A percentile compares a stretch with the other conserved stretches of the same genome.
These are phyloP conservation scores for Acrossocheilus wenchowensis DNA, from an alignment of 2,797 vertebrate genomes.

Conservation along the genomic window DNA sequence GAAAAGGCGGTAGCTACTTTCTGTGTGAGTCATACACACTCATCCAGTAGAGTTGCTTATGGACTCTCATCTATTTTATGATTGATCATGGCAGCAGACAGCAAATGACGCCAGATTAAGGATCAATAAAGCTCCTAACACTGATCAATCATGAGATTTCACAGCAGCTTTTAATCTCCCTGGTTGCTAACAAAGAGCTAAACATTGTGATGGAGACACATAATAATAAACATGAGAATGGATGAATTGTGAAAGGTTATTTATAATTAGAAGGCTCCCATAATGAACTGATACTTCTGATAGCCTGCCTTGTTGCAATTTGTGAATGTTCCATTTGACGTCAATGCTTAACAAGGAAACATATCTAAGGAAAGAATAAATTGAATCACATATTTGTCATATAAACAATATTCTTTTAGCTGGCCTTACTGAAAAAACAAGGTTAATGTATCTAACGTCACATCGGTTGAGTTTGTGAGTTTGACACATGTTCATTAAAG, in stretches of 20 bases:
- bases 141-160: slow-evolving; percentile 7
- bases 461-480: not conserved
- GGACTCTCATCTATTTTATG: slow-evolving; percentile 11
- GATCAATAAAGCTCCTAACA: slow-evolving; percentile 17
- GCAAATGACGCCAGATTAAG: not conserved
- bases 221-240: not conserved
- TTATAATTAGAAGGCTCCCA: not conserved
- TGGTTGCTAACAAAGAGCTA: not conserved
- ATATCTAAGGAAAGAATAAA: not conserved
- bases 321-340: not conserved
- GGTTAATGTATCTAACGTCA: not conserved
- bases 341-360: not conserved
- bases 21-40: not conserved
- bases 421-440: not conserved
- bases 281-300: not conserved
- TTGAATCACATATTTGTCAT: not conserved
- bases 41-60: not conserved
- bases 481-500: not conserved
- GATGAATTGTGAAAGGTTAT: not conserved
- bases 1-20: slow-evolving; percentile 30
- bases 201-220: not conserved
- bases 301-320: not conserved
- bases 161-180: not conserved
- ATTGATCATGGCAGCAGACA: slow-evolving; percentile 14
- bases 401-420: not conserved